phyloP scores from a whole-genome alignment of 2,113 vertebrate genomes.

The Bucco capensis region DNA sequence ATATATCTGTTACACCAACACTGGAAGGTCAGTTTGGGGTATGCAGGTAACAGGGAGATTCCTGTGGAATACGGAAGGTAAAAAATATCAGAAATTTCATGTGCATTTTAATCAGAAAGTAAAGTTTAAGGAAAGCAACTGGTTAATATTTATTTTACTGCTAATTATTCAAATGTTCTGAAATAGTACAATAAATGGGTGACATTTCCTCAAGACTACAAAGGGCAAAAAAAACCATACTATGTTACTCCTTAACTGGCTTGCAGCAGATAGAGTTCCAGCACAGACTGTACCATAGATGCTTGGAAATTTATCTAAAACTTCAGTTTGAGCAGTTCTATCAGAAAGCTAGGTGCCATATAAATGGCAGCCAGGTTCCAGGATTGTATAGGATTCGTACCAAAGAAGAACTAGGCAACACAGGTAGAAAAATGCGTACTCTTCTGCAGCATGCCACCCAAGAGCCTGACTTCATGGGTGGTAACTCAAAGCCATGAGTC shows the following conservation, averaged over 20 bases:
- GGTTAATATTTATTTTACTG: slow-evolving; percentile 48
- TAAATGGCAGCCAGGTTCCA: neutral
- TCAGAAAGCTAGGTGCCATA: neutral
- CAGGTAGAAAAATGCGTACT: neutral
- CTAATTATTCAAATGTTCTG: slow-evolving; percentile 34
- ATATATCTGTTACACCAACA: neutral
- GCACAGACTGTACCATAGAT: neutral
- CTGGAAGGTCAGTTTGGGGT: neutral
- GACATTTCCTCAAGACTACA: slow-evolving; percentile 29
- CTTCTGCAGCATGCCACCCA: neutral
- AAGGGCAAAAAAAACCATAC: neutral
- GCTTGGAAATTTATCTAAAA: neutral
- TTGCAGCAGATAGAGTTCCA: neutral
- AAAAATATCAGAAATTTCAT: neutral
- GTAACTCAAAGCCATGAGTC: neutral
- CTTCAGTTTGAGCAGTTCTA: neutral
- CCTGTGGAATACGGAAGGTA: neutral
- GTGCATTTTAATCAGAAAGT: slow-evolving; percentile 35
- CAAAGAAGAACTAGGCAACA: neutral
- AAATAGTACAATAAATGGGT: slow-evolving; percentile 47
- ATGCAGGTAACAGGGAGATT: neutral
- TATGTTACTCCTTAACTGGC: neutral
- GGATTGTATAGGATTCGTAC: neutral
- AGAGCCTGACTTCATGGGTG: neutral
- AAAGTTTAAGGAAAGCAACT: slow-evolving; percentile 50